Base-by-base conservation (phyloP, 2,113 vertebrate genomes). In the Ascaphus truei region DNA sequence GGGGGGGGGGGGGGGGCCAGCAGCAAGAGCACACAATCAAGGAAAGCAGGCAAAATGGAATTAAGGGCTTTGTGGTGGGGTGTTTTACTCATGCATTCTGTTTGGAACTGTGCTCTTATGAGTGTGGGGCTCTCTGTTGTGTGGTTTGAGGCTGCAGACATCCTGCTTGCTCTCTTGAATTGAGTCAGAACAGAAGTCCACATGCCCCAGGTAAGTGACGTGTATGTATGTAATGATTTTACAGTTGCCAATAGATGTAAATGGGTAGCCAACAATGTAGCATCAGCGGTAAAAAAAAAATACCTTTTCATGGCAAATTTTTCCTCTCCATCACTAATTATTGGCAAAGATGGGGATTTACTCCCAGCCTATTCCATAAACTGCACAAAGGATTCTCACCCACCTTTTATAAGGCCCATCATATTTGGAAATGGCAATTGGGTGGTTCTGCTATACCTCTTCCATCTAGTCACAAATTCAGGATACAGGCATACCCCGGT, bases 251-350 rank as follows among this genome's bases (percentile, higher is more conserved):
- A 88, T 83, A 95, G 93, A 89, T 94, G 95, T 84, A 95, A 90
- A 90, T 92, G 88, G 80, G 81, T 90, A 78, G 86, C 85, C 83
- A 86, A 85, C 87, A 87, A 86, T 83, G 86, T 91, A 85, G 85
- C 89, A 87, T 90, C 91, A 58, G 87, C 91, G 75, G 84, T 92
- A 77, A 98, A 97, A 92, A 92, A 85, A 88, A 89, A 92, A 81
- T 99, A 98, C 90, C 94, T 92, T 87, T 93, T 98, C 83, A 95
- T 99, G 93, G 95, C 92, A 84, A 97, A 95, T 93, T 99, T 99
- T 88, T 95, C 96, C 74, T 94, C 93, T 86, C 95, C 97, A 77
- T 97, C 96, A 72, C 92, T 98, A 80, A 85, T 94, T 87, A 89
- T 99, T 83, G 96, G 95, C 87, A 93, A 88, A 75, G 94, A 98